Evolutionary conservation across 2,888 invertebrate species (phyloP).

Genomic region (Mystacides longicornis): DNA sequence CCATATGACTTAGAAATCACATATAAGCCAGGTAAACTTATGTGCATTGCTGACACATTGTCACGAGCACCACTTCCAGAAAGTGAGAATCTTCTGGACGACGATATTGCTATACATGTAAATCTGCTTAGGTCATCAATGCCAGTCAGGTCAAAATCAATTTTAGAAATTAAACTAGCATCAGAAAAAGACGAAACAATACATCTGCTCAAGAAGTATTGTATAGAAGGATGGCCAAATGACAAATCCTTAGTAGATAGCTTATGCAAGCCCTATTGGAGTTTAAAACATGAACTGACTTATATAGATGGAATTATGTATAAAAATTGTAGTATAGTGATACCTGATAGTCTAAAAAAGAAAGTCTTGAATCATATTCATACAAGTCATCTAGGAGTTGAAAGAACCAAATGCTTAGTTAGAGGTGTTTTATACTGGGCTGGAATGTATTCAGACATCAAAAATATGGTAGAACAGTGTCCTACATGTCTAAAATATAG

Average conservation of each 20-base stretch:
- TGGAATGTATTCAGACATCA: constrained; percentile 25
- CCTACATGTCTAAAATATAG: constrained; percentile 11
- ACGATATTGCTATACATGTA: constrained; percentile 1
- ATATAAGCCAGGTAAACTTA: constrained; percentile 5
- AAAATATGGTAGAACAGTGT: constrained; percentile 25
- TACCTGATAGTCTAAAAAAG: constrained; percentile 21
- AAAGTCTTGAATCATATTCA: constrained; percentile 24
- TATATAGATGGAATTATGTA: constrained; percentile 13
- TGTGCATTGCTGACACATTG: constrained; percentile 23
- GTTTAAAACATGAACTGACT: neutral
- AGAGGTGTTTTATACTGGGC: constrained; percentile 28
- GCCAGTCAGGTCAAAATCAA: neutral
- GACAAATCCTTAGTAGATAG: neutral
- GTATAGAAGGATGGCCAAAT: neutral
- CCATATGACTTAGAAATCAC: constrained; percentile 26
- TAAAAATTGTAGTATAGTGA: constrained; percentile 22
- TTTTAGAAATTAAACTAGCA: neutral
- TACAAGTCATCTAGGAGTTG: constrained; percentile 23
- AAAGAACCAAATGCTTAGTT: constrained; percentile 24
- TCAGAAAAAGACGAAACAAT: neutral
- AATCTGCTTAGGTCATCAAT: neutral
- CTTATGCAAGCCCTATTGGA: neutral
- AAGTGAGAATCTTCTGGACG: neutral
- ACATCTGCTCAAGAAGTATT: neutral
- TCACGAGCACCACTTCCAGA: constrained; percentile 13